Conservation (phyloP, 2,888 invertebrate genomes). For the Lithodes maja region DNA sequence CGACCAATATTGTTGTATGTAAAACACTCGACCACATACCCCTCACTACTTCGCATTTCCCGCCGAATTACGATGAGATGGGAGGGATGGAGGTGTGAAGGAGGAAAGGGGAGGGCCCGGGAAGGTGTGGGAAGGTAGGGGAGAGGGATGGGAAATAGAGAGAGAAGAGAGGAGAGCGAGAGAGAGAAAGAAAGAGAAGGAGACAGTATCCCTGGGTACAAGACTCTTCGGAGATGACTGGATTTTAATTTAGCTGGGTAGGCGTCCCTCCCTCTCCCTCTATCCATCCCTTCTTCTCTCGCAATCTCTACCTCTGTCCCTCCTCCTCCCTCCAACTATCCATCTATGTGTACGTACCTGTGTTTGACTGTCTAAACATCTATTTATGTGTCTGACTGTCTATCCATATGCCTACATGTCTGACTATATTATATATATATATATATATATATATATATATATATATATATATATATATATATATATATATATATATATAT, state of each 20-base stretch:
- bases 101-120: not conserved
- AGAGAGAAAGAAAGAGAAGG: not conserved
- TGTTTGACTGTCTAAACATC: too few species aligned
- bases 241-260: slow-evolving; percentile 4
- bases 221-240: slow-evolving; percentile 11
- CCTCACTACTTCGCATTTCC: slow-evolving; percentile 1
- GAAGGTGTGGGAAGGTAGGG: not conserved
- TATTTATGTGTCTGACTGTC: too few species aligned
- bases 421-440: too few species aligned
- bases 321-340: not conserved
- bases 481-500: too few species aligned
- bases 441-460: too few species aligned
- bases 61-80: slow-evolving; percentile 17
- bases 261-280: slow-evolving; percentile 16
- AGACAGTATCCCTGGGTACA: slow-evolving; percentile 10
- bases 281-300: not conserved
- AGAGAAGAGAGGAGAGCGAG: not conserved
- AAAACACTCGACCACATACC: not conserved
- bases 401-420: too few species aligned
- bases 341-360: too few species aligned
- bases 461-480: too few species aligned
- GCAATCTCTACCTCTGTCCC: not conserved
- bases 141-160: not conserved
- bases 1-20: slow-evolving; percentile 1
- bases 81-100: not conserved